Conservation (phyloP, 2,113 vertebrate genomes). For the Laticauda laticaudata region DNA sequence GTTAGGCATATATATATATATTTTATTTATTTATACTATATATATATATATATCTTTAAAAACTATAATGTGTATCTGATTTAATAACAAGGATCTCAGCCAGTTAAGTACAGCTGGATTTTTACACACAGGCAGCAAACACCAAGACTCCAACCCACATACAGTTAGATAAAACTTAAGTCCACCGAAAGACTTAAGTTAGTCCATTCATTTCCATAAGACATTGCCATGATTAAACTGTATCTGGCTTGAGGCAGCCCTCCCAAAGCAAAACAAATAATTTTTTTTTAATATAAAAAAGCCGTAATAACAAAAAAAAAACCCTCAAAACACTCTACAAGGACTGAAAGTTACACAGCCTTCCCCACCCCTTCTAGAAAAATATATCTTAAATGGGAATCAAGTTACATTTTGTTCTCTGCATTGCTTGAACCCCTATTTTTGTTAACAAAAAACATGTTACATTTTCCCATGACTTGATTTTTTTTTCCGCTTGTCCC, state of each 20-base stretch:
- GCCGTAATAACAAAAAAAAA: conserved; percentile 45
- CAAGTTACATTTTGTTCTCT: conserved; percentile 28
- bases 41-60: conserved; percentile 65
- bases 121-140: conserved; percentile 59
- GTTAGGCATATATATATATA: conserved; percentile 64
- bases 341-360: conserved; percentile 49
- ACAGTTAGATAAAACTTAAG: background rate
- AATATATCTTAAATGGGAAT: conserved; percentile 57
- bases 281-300: conserved; percentile 61
- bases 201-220: background rate
- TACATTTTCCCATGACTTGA: background rate
- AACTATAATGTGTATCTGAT: conserved; percentile 75
- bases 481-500: conserved; percentile 1
- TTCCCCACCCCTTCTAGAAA: conserved; percentile 50
- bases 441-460: background rate
- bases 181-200: background rate
- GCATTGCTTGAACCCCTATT: background rate
- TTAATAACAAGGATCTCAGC: conserved; percentile 65
- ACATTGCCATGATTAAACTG: background rate
- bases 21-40: conserved; percentile 64
- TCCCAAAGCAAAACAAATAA: background rate
- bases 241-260: background rate
- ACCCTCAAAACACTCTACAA: conserved; percentile 24
- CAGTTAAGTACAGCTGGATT: conserved; percentile 63
- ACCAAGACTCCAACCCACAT: background rate